phyloP scores from a whole-genome alignment of 1,140 invertebrate species.

The Drusus annulatus region DNA sequence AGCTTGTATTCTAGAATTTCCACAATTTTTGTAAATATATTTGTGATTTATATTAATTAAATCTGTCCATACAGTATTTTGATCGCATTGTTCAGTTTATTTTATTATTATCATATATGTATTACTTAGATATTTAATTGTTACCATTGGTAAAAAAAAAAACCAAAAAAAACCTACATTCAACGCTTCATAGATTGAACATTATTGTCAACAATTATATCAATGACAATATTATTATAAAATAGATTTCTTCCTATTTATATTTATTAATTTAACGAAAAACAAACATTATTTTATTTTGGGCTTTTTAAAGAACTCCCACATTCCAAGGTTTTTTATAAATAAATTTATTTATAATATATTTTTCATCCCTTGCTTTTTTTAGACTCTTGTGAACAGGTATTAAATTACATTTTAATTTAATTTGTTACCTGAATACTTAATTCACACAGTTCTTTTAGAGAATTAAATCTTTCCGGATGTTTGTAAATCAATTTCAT shows the following conservation, averaged over 20 bases:
- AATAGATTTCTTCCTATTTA: not conserved
- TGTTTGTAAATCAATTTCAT: constrained; percentile 15
- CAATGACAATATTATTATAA: constrained; percentile 1
- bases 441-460: not conserved
- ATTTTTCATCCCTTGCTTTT: constrained; percentile 5
- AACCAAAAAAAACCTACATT: not conserved
- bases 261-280: constrained; percentile 3
- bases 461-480: constrained; percentile 31
- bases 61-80: constrained; percentile 45
- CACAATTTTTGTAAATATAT: constrained; percentile 38
- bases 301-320: constrained; percentile 12
- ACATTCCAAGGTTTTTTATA: constrained; percentile 46
- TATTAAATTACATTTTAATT: not conserved
- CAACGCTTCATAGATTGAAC: not conserved
- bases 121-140: constrained; percentile 8
- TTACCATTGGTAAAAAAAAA: constrained; percentile 16
- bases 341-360: constrained; percentile 43
- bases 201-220: not conserved
- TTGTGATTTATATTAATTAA: constrained; percentile 46
- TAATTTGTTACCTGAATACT: not conserved
- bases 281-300: constrained; percentile 1
- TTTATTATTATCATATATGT: constrained; percentile 11
- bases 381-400: not conserved
- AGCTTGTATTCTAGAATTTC: constrained; percentile 7
- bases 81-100: constrained; percentile 42